phyloP scores from a whole-genome alignment of 2,888 invertebrate genomes.

The Caenorhabditis zanzibari region DNA sequence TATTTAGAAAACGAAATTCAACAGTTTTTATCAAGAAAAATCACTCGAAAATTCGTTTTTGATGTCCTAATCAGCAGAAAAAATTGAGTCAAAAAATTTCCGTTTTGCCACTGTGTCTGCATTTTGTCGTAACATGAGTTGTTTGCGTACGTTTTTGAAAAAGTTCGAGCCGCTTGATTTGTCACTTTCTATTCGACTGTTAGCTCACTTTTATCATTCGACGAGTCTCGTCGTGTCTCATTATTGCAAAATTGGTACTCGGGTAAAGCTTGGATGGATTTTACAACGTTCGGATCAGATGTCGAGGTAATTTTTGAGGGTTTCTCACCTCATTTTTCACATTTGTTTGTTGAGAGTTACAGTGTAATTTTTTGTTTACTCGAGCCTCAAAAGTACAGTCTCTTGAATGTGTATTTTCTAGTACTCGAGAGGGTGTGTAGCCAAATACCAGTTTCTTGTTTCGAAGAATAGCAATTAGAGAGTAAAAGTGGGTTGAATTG shows the following conservation, averaged over 20 bases:
- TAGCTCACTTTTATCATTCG: constrained; percentile 55
- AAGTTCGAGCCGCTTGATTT: constrained; percentile 19
- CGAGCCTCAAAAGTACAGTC: constrained; percentile 2
- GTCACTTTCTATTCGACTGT: constrained; percentile 12
- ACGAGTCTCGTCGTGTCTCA: constrained; percentile 18
- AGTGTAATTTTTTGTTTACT: constrained; percentile 22
- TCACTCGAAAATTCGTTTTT: neutral
- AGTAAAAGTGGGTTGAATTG: neutral
- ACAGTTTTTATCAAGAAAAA: neutral
- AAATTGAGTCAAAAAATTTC: neutral
- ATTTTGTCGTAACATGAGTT: constrained; percentile 37
- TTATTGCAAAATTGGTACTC: constrained; percentile 16
- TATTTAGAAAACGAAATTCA: neutral
- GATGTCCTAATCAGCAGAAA: neutral
- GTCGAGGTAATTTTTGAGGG: constrained; percentile 43
- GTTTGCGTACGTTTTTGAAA: constrained; percentile 60
- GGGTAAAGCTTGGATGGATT: constrained; percentile 55
- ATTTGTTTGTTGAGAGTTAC: constrained; percentile 22
- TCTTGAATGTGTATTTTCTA: constrained; percentile 8
- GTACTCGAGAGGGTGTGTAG: constrained; percentile 7
- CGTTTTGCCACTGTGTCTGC: constrained; percentile 24
- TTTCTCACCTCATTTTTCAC: neutral
- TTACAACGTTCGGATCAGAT: constrained; percentile 54
- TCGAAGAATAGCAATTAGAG: constrained; percentile 22
- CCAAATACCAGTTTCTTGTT: neutral